These are phyloP conservation scores for Microplitis mediator DNA, from an alignment of 1,140 invertebrate genomes.

Conservation along the genomic window DNA sequence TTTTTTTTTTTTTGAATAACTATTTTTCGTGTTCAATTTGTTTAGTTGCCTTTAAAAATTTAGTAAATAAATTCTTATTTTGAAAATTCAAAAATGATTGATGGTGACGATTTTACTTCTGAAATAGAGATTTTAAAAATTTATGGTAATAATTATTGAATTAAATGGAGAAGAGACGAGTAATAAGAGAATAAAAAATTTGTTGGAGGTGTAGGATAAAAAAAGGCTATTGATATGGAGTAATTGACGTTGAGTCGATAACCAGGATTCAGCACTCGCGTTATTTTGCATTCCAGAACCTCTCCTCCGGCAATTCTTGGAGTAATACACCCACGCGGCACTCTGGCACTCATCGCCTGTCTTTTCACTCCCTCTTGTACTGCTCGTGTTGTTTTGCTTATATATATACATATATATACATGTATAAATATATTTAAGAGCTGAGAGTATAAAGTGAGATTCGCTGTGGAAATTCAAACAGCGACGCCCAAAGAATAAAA, in stretches of 20 bases:
- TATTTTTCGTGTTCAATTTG: background rate
- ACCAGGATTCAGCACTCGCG: background rate
- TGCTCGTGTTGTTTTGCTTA: too few species aligned
- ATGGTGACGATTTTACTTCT: background rate
- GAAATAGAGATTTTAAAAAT: slow-evolving; percentile 2
- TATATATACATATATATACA: too few species aligned
- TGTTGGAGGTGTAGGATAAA: background rate
- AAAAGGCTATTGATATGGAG: slow-evolving; percentile 1
- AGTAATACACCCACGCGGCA: slow-evolving; percentile 14
- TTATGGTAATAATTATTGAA: background rate
- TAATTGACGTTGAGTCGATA: slow-evolving; percentile 15
- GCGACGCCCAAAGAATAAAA: slow-evolving; percentile 1
- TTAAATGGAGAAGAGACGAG: background rate
- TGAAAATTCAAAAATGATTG: background rate
- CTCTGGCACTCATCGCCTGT: slow-evolving; percentile 10
- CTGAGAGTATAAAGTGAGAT: too few species aligned
- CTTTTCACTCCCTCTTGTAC: background rate
- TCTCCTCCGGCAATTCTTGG: slow-evolving; percentile 6
- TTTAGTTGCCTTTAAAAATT: too few species aligned
- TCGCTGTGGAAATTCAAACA: background rate
- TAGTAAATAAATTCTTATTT: too few species aligned
- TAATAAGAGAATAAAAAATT: background rate
- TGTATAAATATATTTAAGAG: too few species aligned
- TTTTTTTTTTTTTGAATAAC: background rate
- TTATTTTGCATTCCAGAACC: slow-evolving; percentile 11